These are phyloP conservation scores for Alosa alosa DNA, from an alignment of 2,113 vertebrate genomes.

Conservation along the genomic window DNA sequence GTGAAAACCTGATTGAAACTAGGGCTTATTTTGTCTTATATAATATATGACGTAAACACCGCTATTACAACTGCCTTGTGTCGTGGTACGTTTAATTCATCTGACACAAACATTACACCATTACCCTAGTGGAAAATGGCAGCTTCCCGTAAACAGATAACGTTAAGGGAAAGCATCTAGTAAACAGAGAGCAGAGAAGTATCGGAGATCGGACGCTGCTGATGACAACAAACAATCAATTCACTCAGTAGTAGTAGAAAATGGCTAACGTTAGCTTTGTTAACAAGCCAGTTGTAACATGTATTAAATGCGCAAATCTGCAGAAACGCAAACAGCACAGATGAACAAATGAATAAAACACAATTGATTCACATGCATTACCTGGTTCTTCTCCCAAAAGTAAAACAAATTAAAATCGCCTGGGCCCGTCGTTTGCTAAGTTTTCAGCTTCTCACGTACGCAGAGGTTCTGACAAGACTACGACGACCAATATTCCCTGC, in stretches of 20 bases:
- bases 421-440: neutral
- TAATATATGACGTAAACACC: neutral
- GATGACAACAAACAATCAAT: neutral
- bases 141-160: neutral
- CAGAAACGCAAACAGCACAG: neutral
- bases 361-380: neutral
- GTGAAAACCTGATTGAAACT: neutral
- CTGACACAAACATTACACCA: neutral
- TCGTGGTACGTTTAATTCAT: neutral
- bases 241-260: neutral
- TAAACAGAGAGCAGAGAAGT: neutral
- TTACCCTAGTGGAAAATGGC: neutral
- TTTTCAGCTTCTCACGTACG: neutral
- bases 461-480: constrained; percentile 27
- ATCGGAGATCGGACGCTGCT: neutral
- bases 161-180: neutral
- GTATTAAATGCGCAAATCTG: neutral
- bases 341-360: neutral
- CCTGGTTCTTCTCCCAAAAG: neutral
- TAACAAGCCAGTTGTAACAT: neutral
- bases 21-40: neutral
- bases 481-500: constrained; percentile 33
- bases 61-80: too few relatives aligned
- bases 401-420: neutral
- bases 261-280: neutral